These are phyloP conservation scores for Oryctes rhinoceros DNA, from an alignment of 1,140 invertebrate genomes.

Conservation along the genomic window DNA sequence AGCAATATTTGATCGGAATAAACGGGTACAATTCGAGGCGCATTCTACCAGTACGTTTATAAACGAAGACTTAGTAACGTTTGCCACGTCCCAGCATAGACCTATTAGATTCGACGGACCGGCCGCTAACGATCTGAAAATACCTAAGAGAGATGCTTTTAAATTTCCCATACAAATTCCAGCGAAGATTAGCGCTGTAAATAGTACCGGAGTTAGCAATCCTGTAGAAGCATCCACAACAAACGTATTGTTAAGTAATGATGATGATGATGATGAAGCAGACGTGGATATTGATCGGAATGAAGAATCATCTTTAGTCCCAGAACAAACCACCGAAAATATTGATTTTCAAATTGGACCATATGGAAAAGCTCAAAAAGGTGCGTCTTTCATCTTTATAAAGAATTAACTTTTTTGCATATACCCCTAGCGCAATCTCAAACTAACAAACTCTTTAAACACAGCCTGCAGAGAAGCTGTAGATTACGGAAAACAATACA, in stretches of 20 bases:
- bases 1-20: background rate
- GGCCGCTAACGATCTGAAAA: background rate
- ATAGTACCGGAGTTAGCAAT: background rate
- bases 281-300: background rate
- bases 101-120: constrained; percentile 7
- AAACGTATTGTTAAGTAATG: too few relatives aligned
- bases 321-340: background rate
- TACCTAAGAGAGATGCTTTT: background rate
- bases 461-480: background rate
- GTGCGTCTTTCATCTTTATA: too few relatives aligned
- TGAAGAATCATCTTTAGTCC: background rate
- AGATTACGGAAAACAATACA: background rate
- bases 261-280: too few relatives aligned
- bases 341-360: background rate
- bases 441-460: too few relatives aligned
- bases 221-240: too few relatives aligned
- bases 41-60: background rate
- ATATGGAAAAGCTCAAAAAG: background rate
- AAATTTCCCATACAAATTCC: background rate
- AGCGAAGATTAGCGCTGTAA: background rate
- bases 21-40: background rate
- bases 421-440: too few relatives aligned
- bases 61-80: background rate
- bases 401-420: too few relatives aligned
- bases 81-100: background rate